Percentiles rank a stretch among this genome's conserved stretches.
These are phyloP conservation scores for Ostrea denselamellosa DNA, from an alignment of 1,140 invertebrate genomes.

Conservation along the genomic window DNA sequence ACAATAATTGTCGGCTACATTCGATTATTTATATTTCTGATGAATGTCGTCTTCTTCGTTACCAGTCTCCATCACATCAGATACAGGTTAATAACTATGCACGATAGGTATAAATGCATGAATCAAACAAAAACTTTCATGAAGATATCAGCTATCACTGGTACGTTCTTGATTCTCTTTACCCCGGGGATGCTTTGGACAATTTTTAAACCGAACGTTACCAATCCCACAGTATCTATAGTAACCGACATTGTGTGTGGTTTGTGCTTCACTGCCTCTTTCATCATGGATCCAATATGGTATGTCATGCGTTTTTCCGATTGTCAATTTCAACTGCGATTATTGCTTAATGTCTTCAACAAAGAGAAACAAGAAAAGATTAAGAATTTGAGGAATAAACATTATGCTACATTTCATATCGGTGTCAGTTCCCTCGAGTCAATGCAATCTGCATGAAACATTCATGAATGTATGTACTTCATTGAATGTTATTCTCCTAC, in stretches of 20 bases:
- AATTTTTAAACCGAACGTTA: not conserved
- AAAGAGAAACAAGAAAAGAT: not conserved
- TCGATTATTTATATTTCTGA: not conserved
- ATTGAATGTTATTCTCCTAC: too few relatives aligned
- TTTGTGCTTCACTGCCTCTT: not conserved
- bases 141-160: slow-evolving; percentile 18
- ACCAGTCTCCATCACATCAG: not conserved
- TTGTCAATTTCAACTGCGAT: not conserved
- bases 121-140: not conserved
- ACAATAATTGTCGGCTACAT: not conserved
- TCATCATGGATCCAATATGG: slow-evolving; percentile 19
- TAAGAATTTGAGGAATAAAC: not conserved
- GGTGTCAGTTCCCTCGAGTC: not conserved
- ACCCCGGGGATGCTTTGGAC: slow-evolving; percentile 13
- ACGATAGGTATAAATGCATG: not conserved
- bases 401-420: not conserved
- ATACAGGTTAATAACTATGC: not conserved
- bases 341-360: not conserved
- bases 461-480: too few relatives aligned
- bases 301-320: not conserved
- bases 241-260: not conserved
- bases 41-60: not conserved
- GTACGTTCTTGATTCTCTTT: slow-evolving; percentile 9
- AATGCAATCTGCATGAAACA: too few relatives aligned
- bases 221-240: not conserved